Evolutionary conservation across 1,140 invertebrate genomes (phyloP).

Genomic region (Amphibalanus amphitrite): DNA sequence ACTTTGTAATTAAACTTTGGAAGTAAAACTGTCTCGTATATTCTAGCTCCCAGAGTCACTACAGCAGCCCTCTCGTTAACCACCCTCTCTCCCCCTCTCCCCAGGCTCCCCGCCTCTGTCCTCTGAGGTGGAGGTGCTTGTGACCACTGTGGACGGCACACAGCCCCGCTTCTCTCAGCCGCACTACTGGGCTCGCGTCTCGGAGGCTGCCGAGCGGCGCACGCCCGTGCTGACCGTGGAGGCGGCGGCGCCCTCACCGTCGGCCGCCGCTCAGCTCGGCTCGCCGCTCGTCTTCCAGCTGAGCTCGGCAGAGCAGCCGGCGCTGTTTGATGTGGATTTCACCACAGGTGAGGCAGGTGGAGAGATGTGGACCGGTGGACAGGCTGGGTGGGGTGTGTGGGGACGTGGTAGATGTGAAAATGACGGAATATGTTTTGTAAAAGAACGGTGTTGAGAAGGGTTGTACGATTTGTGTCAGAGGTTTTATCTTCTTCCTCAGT

Average conservation of each 20-base stretch:
- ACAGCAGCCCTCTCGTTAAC: no score
- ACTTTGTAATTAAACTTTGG: no score
- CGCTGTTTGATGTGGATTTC: slow-evolving; percentile 66
- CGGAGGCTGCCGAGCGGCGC: slow-evolving; percentile 53
- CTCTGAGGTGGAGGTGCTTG: slow-evolving; percentile 56
- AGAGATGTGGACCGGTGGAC: no score
- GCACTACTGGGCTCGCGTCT: slow-evolving; percentile 55
- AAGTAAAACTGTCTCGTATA: no score
- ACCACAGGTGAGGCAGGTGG: slow-evolving; percentile 72
- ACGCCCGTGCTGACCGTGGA: slow-evolving; percentile 35
- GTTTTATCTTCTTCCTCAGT: no score
- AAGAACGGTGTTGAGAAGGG: no score
- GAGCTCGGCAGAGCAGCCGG: slow-evolving; percentile 50
- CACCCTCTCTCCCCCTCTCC: no score
- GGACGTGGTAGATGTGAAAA: no score
- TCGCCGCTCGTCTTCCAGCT: slow-evolving; percentile 58
- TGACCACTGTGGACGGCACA: slow-evolving; percentile 26
- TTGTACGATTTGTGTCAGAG: no score
- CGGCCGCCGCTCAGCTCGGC: slow-evolving; percentile 53
- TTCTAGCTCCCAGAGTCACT: no score
- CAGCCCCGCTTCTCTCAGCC: slow-evolving; percentile 37
- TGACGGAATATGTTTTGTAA: no score
- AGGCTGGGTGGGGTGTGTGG: no score
- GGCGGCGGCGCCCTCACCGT: slow-evolving; percentile 32
- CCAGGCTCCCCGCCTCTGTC: slow-evolving; percentile 43